These are phyloP conservation scores for Aphyosemion australe DNA, from an alignment of 2,113 vertebrate species.

Conservation along the genomic window DNA sequence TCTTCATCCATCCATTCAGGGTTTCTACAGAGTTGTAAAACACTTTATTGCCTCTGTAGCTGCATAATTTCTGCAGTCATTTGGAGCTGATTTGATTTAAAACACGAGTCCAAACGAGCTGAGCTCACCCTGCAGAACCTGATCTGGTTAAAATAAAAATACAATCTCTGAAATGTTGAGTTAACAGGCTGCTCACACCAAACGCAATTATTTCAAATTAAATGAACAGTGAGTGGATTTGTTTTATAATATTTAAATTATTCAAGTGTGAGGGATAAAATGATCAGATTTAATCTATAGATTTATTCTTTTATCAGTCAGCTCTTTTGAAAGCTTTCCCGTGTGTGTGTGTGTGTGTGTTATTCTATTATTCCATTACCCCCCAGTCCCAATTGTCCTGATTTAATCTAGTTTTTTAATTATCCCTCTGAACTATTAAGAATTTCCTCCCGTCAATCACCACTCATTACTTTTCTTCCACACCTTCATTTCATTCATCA, in stretches of 20 bases:
- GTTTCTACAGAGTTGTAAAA: neutral
- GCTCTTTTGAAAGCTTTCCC: conserved; percentile 11
- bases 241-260: neutral
- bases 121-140: neutral
- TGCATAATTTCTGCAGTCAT: neutral
- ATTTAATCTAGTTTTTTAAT: conserved; percentile 11
- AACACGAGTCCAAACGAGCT: neutral
- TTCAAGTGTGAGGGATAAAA: conserved; percentile 36
- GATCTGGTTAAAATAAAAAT: neutral
- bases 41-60: neutral
- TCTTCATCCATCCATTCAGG: neutral
- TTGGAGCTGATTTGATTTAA: neutral
- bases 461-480: neutral
- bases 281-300: conserved; percentile 31
- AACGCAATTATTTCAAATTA: neutral
- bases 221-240: conserved; percentile 29
- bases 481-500: no score
- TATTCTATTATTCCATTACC: neutral
- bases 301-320: conserved; percentile 23
- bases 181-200: no score
- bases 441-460: neutral
- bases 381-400: neutral
- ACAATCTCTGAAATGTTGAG: neutral
- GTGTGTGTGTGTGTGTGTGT: neutral
- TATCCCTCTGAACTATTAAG: neutral